phyloP scores from a whole-genome alignment of 2,888 invertebrate genomes.

The Podabrus alpinus region DNA sequence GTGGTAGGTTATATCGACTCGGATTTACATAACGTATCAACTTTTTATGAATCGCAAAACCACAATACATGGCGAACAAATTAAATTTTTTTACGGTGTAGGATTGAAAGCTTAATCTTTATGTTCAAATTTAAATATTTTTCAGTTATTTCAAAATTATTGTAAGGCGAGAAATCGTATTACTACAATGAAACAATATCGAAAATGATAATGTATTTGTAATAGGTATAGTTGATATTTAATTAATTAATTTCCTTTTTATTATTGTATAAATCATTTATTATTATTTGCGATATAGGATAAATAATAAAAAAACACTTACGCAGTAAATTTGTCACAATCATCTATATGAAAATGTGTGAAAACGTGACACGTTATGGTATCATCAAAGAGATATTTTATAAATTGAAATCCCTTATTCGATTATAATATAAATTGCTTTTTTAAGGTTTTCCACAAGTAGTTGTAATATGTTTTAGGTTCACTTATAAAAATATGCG shows the following conservation, averaged over 20 bases:
- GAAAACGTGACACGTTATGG: conserved; percentile 18
- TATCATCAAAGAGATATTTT: conserved; percentile 15
- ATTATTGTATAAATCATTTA: neutral
- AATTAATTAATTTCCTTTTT: conserved; percentile 14
- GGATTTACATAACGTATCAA: neutral
- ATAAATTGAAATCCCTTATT: conserved; percentile 18
- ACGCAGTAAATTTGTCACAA: neutral
- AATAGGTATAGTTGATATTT: conserved; percentile 4
- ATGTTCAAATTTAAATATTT: neutral
- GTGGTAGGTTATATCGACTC: neutral
- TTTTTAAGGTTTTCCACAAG: conserved; percentile 6
- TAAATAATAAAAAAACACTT: neutral
- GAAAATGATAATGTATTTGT: neutral
- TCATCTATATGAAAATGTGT: conserved; percentile 23
- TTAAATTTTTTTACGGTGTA: neutral
- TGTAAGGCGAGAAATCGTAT: neutral
- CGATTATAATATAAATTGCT: conserved; percentile 30
- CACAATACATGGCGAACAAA: neutral
- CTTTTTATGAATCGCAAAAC: neutral
- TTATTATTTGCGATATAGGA: neutral
- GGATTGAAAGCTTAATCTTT: neutral
- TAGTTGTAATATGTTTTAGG: neutral
- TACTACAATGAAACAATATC: neutral
- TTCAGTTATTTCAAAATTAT: neutral
- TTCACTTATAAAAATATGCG: neutral